Evolutionary conservation across 2,797 vertebrate genomes (phyloP).

Genomic region (Siniperca scherzeri): DNA sequence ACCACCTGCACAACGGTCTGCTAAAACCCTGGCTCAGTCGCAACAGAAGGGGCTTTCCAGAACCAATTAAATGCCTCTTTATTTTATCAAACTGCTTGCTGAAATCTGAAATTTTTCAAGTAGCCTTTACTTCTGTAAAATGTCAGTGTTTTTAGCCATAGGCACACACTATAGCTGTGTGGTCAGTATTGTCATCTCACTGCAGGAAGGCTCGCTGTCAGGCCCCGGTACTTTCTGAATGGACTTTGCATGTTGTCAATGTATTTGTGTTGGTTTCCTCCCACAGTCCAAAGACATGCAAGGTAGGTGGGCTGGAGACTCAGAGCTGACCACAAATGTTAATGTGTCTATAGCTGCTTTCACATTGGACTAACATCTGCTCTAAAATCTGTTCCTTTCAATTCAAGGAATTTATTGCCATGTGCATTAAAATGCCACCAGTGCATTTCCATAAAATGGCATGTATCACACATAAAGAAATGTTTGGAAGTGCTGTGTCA

Average conservation of each 20-base stretch:
- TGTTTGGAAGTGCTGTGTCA: not conserved
- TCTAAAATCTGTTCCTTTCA: not conserved
- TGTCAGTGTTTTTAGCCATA: not conserved
- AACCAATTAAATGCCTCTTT: not conserved
- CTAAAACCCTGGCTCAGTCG: not conserved
- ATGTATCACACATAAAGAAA: not conserved
- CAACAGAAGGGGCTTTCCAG: not conserved
- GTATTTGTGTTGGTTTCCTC: not conserved
- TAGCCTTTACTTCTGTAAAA: not conserved
- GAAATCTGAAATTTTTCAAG: not conserved
- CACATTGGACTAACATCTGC: not conserved
- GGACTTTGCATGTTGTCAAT: not conserved
- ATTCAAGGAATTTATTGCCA: not conserved
- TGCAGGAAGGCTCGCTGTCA: not conserved
- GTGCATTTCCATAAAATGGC: not conserved
- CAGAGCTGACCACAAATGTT: not conserved
- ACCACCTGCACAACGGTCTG: not conserved
- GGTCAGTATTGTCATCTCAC: not conserved
- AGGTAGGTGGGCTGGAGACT: constrained; percentile 7
- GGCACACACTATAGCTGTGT: not conserved
- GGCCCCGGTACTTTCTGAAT: not conserved
- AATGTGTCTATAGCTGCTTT: not conserved
- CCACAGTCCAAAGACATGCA: not conserved
- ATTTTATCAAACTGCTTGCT: constrained; percentile 24
- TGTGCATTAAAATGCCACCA: not conserved